Percentiles rank a stretch among this genome's conserved stretches.
These are phyloP conservation scores for Cossypha caffra DNA, from an alignment of 2,797 vertebrate species.

Conservation along the genomic window DNA sequence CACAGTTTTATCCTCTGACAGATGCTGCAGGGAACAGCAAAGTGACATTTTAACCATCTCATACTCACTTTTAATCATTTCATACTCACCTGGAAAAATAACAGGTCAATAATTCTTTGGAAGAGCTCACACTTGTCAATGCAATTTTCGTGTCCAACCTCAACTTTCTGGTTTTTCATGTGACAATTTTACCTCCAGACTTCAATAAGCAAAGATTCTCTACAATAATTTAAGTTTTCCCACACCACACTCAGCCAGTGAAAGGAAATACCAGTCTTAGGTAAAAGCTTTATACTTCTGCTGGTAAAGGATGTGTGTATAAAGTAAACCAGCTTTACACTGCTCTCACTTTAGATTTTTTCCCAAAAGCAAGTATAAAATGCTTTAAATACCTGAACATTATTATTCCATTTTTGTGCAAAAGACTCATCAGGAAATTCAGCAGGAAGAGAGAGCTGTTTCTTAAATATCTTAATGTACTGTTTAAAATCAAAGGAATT, in stretches of 20 bases:
- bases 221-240: neutral
- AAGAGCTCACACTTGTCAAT: neutral
- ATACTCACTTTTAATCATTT: no score
- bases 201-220: neutral
- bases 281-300: neutral
- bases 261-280: neutral
- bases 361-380: neutral
- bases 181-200: neutral
- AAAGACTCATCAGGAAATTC: slow-evolving; percentile 83
- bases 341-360: neutral
- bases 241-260: neutral
- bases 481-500: slow-evolving; percentile 82
- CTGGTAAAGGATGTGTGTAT: neutral
- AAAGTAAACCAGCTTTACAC: neutral
- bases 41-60: neutral
- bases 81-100: neutral
- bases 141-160: neutral
- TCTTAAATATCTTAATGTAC: slow-evolving; percentile 81
- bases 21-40: slow-evolving; percentile 59
- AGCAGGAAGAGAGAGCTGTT: slow-evolving; percentile 82
- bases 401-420: slow-evolving; percentile 86
- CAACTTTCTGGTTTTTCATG: neutral
- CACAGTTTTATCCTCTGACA: slow-evolving; percentile 83
- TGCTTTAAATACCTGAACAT: slow-evolving; percentile 79
- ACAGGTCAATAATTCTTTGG: no score